phyloP scores from a whole-genome alignment of 2,888 invertebrate genomes.

The Ormyrus thymus region DNA sequence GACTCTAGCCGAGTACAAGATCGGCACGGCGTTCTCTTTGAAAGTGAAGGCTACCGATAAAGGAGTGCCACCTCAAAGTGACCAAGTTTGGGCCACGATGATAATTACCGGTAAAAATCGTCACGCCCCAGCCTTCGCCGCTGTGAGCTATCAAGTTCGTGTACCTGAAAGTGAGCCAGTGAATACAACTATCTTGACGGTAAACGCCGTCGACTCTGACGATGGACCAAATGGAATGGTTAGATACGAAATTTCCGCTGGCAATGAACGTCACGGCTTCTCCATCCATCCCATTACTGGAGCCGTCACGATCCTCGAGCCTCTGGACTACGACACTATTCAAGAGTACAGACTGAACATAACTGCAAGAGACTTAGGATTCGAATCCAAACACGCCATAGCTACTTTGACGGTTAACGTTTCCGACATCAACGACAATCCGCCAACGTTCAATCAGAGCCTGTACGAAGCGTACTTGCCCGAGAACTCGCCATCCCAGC shows the following conservation, averaged over 20 bases:
- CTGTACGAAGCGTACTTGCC: conserved; percentile 86
- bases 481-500: conserved; percentile 88
- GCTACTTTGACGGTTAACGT: conserved; percentile 90
- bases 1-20: conserved; percentile 78
- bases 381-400: conserved; percentile 84
- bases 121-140: conserved; percentile 88
- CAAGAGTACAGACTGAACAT: conserved; percentile 91
- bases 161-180: conserved; percentile 94
- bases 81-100: conserved; percentile 84
- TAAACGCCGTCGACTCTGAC: conserved; percentile 90
- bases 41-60: conserved; percentile 87
- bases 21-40: conserved; percentile 78
- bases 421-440: conserved; percentile 95
- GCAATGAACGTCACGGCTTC: conserved; percentile 89
- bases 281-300: conserved; percentile 86
- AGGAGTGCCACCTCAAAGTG: conserved; percentile 90
- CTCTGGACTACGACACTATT: conserved; percentile 90
- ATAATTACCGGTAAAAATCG: conserved; percentile 91
- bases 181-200: conserved; percentile 88
- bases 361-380: conserved; percentile 90
- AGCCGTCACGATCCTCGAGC: conserved; percentile 85
- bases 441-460: conserved; percentile 88
- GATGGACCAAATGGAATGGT: conserved; percentile 93
- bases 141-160: conserved; percentile 90
- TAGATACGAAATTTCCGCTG: conserved; percentile 88